Evolutionary conservation across 1,140 invertebrate species (phyloP).

Genomic region (Chironomus tepperi): DNA sequence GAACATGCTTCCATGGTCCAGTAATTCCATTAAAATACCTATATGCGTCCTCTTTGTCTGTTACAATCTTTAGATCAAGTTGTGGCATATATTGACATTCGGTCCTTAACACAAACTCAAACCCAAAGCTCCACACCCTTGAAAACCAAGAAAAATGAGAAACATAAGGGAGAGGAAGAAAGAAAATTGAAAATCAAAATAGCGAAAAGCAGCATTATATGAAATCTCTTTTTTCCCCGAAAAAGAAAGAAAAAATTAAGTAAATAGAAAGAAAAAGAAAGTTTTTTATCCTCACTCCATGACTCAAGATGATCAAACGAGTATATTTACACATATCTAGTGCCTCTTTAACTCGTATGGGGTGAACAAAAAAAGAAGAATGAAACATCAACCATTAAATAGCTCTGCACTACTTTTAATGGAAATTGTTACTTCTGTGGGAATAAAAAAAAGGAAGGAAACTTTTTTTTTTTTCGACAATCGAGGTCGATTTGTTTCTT

Average conservation of each 20-base stretch:
- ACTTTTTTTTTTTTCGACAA: not conserved
- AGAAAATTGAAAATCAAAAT: constrained; percentile 4
- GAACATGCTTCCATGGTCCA: too few relatives aligned
- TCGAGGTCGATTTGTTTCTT: not conserved
- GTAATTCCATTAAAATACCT: not conserved
- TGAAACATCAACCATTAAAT: not conserved
- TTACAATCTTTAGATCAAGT: not conserved
- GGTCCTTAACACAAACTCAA: not conserved
- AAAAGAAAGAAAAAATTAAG: not conserved
- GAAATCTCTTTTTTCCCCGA: not conserved
- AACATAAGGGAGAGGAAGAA: not conserved
- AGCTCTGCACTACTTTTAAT: not conserved
- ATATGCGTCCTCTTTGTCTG: not conserved
- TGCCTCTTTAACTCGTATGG: not conserved
- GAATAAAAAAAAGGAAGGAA: not conserved
- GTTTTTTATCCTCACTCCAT: not conserved
- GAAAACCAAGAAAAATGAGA: not conserved
- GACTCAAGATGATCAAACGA: not conserved
- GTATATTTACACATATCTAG: not conserved
- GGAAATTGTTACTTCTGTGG: not conserved
- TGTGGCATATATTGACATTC: not conserved
- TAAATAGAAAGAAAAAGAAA: not conserved
- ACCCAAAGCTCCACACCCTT: not conserved
- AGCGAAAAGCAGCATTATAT: not conserved
- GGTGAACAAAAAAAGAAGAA: not conserved